Evolutionary conservation across 2,888 invertebrate genomes (phyloP).

Genomic region (Pecten maximus): DNA sequence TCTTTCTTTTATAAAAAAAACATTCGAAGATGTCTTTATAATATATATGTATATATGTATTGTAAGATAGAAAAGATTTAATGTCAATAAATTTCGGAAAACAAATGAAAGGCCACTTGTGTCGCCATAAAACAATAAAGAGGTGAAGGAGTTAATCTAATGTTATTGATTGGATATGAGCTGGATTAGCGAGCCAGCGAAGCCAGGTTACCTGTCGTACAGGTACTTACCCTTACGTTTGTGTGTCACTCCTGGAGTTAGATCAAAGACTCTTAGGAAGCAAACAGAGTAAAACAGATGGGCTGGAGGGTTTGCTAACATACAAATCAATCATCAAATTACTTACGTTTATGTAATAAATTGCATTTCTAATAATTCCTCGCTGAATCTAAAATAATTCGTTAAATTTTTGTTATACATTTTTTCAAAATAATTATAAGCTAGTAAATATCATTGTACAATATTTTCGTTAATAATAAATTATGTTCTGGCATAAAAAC

Average conservation of each 20-base stretch:
- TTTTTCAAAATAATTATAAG: background rate
- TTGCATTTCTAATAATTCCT: too few species aligned
- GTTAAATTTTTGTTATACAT: too few species aligned
- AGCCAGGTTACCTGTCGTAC: constrained; percentile 22
- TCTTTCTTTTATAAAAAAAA: too few species aligned
- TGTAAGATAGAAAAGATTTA: background rate
- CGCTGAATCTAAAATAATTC: too few species aligned
- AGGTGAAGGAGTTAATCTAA: background rate
- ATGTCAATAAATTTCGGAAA: background rate
- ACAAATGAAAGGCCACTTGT: background rate
- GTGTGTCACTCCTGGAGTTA: background rate
- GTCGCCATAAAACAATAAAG: background rate
- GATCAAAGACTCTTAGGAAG: background rate
- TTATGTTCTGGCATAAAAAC: background rate
- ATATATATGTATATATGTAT: background rate
- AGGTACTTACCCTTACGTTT: background rate
- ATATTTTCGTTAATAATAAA: background rate
- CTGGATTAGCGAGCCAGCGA: background rate
- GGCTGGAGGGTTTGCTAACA: background rate
- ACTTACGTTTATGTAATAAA: background rate
- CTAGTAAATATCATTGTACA: background rate
- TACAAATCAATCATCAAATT: background rate
- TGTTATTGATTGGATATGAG: background rate
- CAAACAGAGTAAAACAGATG: background rate
- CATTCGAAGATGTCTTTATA: background rate